Percentiles rank a stretch among this genome's conserved stretches.
Conservation (phyloP, 2,113 vertebrate genomes). For the Leptodactylus fuscus region DNA sequence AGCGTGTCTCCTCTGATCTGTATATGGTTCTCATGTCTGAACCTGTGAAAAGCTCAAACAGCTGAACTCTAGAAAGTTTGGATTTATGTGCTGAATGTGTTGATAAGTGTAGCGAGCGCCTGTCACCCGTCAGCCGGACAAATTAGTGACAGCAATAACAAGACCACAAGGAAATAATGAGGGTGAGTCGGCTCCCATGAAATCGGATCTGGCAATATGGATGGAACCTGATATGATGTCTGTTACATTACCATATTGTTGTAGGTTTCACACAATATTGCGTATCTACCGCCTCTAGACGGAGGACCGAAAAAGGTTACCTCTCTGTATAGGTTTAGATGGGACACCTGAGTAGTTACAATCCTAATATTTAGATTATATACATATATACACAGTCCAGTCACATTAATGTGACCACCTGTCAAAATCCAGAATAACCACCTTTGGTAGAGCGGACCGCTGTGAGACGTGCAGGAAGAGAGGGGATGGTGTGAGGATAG, state of each 20-base stretch:
- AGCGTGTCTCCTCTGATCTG: background rate
- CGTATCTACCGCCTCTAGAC: background rate
- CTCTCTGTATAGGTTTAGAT: background rate
- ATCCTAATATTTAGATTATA: no score
- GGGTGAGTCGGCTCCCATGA: slow-evolving; percentile 37
- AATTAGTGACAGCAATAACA: slow-evolving; percentile 38
- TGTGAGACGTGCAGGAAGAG: no score
- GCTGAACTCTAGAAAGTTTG: slow-evolving; percentile 25
- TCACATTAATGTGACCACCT: no score
- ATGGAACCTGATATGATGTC: slow-evolving; percentile 24
- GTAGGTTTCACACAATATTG: slow-evolving; percentile 6
- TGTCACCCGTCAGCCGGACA: slow-evolving; percentile 27
- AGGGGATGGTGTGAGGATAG: no score
- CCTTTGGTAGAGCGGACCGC: no score
- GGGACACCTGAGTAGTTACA: no score
- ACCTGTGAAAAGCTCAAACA: slow-evolving; percentile 43
- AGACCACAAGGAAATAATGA: slow-evolving; percentile 29
- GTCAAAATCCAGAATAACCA: no score
- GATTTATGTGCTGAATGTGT: slow-evolving; percentile 36
- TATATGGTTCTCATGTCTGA: background rate
- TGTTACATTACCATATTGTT: slow-evolving; percentile 10
- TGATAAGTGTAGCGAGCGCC: slow-evolving; percentile 32
- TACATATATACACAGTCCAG: no score
- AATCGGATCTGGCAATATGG: slow-evolving; percentile 7
- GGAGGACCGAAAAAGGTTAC: background rate